phyloP scores from a whole-genome alignment of 2,888 invertebrate genomes.

The Octonoba sinensis region DNA sequence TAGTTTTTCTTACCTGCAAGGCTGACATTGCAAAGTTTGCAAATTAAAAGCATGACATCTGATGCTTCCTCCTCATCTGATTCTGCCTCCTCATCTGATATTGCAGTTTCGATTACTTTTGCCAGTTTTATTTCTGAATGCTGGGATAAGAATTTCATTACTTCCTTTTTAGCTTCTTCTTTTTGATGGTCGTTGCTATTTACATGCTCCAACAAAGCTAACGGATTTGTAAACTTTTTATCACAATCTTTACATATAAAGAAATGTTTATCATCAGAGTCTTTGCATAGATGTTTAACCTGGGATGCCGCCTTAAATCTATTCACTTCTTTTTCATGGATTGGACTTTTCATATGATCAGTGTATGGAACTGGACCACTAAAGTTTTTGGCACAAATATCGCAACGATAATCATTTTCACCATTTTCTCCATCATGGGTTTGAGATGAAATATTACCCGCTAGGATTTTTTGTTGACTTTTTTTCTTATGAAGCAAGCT shows the following conservation, averaged over 20 bases:
- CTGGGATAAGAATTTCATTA: conserved; percentile 7
- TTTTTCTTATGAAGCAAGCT: not conserved
- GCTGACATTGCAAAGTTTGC: conserved; percentile 35
- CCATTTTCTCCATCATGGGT: too few species aligned
- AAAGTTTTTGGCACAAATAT: conserved; percentile 33
- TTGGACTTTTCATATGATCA: conserved; percentile 22
- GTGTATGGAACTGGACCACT: conserved; percentile 32
- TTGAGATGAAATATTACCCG: too few species aligned
- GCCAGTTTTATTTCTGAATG: conserved; percentile 30
- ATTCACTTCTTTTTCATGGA: conserved; percentile 17
- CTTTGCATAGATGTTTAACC: conserved; percentile 14
- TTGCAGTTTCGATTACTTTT: conserved; percentile 5
- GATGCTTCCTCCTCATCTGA: too few species aligned
- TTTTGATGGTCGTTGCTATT: conserved; percentile 40
- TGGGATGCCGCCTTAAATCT: conserved; percentile 8
- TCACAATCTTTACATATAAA: conserved; percentile 44
- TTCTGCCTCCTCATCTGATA: conserved; percentile 12
- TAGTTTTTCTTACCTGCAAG: too few species aligned
- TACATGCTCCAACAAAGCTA: conserved; percentile 25
- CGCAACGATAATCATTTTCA: too few species aligned
- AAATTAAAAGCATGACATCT: conserved; percentile 20
- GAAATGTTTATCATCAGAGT: not conserved
- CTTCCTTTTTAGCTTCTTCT: conserved; percentile 3
- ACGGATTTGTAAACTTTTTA: conserved; percentile 21
- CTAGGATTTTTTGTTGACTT: too few species aligned